These are phyloP conservation scores for Epicampocera succincta DNA, from an alignment of 2,888 invertebrate genomes.

Conservation along the genomic window DNA sequence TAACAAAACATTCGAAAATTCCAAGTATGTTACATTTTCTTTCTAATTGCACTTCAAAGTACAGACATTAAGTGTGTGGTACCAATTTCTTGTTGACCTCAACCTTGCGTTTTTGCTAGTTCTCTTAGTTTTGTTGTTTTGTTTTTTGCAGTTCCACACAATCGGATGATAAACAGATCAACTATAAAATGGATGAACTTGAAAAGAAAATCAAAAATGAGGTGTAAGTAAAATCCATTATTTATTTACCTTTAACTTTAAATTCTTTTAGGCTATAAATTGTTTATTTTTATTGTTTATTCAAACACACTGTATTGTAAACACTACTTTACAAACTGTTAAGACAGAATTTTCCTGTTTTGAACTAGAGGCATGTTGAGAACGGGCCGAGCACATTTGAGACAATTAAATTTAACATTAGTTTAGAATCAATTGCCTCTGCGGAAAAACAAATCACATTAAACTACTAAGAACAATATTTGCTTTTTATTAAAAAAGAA, in stretches of 20 bases:
- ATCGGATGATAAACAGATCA: constrained; percentile 79
- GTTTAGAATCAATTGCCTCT: too few relatives aligned
- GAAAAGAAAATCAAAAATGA: constrained; percentile 82
- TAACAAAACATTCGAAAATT: constrained; percentile 80
- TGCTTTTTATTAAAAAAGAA: too few relatives aligned
- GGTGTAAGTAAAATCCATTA: constrained; percentile 77
- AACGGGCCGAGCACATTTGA: too few relatives aligned
- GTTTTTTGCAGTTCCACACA: constrained; percentile 72
- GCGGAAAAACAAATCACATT: too few relatives aligned
- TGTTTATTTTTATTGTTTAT: neutral
- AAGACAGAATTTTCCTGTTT: neutral
- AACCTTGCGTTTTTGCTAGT: constrained; percentile 43
- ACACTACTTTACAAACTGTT: too few relatives aligned
- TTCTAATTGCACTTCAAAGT: neutral
- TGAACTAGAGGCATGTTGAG: too few relatives aligned
- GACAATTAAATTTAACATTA: too few relatives aligned
- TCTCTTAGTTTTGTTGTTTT: constrained; percentile 27
- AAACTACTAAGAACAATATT: too few relatives aligned
- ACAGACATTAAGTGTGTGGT: constrained; percentile 3
- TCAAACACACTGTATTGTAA: neutral
- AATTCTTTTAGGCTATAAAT: neutral
- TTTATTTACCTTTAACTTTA: constrained; percentile 56
- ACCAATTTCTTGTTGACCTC: constrained; percentile 52
- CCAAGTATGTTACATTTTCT: constrained; percentile 76
- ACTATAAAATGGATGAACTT: constrained; percentile 81